Base-by-base conservation (phyloP, 2,113 vertebrate species). In the Caracal caracal region DNA sequence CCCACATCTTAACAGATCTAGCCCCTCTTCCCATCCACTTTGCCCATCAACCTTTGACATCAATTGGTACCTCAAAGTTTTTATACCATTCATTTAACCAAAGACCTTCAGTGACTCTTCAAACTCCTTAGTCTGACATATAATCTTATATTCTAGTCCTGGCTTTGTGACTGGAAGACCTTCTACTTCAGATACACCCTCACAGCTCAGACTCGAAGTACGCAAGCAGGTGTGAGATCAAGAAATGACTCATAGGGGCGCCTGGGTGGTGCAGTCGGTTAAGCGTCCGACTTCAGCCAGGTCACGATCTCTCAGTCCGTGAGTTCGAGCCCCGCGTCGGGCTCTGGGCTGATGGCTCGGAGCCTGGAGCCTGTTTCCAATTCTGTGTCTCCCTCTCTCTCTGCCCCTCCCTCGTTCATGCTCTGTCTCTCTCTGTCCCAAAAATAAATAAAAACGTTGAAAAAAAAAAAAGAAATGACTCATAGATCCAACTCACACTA, bases 391-490 rank as follows among this genome's bases (percentile, higher is more conserved):
- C n/a, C n/a, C n/a, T n/a, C n/a, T n/a, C n/a, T n/a, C n/a, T n/a
- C n/a, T n/a, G n/a, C n/a, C n/a, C n/a, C n/a, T n/a, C n/a, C n/a
- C n/a, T n/a, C n/a, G n/a, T n/a, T n/a, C n/a, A n/a, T n/a, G n/a
- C n/a, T n/a, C n/a, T n/a, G n/a, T n/a, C n/a, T n/a, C n/a, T n/a
- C n/a, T n/a, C n/a, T n/a, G n/a, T n/a, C n/a, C n/a, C n/a, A n/a
- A n/a, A n/a, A n/a, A n/a, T n/a, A n/a, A n/a, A n/a, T n/a, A n/a
- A n/a, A n/a, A n/a, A n/a, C n/a, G n/a, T n/a, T n/a, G n/a, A n/a
- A n/a, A n/a, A n/a, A n/a, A n/a, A n/a, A n/a, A n/a, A n/a, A 83
- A 93, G 49, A 95, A n/a, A 73, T 68, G 73, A 83, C 35, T 75
- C 28, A 47, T 15, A 43, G 17, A 71, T 35, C 1, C 16, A 92